Evolutionary conservation across 1,140 invertebrate genomes (phyloP).

Genomic region (Drosophila biarmipes): DNA sequence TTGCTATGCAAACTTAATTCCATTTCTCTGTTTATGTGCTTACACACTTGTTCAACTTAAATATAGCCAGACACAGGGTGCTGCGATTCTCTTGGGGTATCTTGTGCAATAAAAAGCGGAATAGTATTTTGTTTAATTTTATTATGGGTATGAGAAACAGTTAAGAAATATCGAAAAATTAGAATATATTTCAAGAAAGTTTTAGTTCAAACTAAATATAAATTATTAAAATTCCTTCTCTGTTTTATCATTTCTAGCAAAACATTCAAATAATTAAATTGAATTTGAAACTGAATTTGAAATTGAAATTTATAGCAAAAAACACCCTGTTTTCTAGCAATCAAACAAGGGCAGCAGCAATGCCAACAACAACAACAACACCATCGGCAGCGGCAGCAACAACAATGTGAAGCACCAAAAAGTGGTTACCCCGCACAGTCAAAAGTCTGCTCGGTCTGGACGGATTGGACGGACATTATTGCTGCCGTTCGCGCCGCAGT

Average conservation of each 20-base stretch:
- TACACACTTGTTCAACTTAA: slow-evolving; percentile 79
- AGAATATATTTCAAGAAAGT: too few species aligned
- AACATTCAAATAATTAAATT: background rate
- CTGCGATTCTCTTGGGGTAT: background rate
- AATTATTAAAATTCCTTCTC: too few species aligned
- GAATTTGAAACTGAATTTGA: too few species aligned
- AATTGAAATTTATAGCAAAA: too few species aligned
- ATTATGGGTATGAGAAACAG: too few species aligned
- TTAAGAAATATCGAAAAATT: too few species aligned
- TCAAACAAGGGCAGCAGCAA: slow-evolving; percentile 67
- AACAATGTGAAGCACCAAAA: slow-evolving; percentile 73
- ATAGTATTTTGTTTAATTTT: too few species aligned
- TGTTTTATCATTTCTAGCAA: too few species aligned
- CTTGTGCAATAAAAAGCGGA: too few species aligned
- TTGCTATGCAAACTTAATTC: slow-evolving; percentile 84
- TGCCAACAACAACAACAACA: slow-evolving; percentile 16
- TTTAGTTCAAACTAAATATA: too few species aligned
- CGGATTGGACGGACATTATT: slow-evolving; percentile 73
- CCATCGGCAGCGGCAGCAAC: slow-evolving; percentile 43
- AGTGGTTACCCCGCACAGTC: slow-evolving; percentile 78
- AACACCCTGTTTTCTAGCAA: slow-evolving; percentile 70
- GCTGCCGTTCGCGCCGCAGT: slow-evolving; percentile 45
- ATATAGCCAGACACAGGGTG: slow-evolving; percentile 44
- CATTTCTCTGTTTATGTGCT: slow-evolving; percentile 84
- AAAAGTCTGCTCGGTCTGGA: slow-evolving; percentile 79